Conservation (phyloP, 2,113 vertebrate genomes). For the Eudyptes chrysolophus region DNA sequence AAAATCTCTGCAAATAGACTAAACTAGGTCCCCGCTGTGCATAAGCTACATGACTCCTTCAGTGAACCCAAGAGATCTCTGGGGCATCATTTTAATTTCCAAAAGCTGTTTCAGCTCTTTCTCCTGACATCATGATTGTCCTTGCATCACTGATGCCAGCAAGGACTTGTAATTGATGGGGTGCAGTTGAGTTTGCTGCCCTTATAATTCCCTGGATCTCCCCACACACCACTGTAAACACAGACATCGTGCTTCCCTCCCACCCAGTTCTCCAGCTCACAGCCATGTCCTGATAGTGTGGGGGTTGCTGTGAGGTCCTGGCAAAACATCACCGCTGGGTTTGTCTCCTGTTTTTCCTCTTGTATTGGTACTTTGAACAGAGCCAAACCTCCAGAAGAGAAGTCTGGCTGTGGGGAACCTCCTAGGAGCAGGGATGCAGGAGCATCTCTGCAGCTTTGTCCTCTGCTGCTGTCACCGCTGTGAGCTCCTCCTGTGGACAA, state of each 20-base stretch:
- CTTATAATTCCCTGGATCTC: not conserved
- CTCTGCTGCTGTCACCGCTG: not conserved
- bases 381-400: not conserved
- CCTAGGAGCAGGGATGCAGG: not conserved
- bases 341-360: not conserved
- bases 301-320: not conserved
- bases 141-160: not conserved
- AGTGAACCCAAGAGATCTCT: not conserved
- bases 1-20: not conserved
- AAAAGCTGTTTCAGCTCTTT: not conserved
- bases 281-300: rapidly evolving
- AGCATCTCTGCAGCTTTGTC: not conserved
- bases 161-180: not conserved
- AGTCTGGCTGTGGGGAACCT: not conserved
- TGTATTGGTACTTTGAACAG: not conserved
- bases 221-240: not conserved
- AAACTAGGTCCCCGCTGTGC: not conserved
- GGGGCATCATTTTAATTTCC: not conserved
- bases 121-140: not conserved
- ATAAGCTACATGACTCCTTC: not conserved
- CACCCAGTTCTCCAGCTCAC: not conserved
- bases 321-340: not conserved
- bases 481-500: not conserved
- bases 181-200: not conserved
- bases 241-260: not conserved